A percentile compares a stretch with the other conserved stretches of the same genome.
These are phyloP conservation scores for Linnaemya tessellans DNA, from an alignment of 2,888 invertebrate genomes.

Conservation along the genomic window DNA sequence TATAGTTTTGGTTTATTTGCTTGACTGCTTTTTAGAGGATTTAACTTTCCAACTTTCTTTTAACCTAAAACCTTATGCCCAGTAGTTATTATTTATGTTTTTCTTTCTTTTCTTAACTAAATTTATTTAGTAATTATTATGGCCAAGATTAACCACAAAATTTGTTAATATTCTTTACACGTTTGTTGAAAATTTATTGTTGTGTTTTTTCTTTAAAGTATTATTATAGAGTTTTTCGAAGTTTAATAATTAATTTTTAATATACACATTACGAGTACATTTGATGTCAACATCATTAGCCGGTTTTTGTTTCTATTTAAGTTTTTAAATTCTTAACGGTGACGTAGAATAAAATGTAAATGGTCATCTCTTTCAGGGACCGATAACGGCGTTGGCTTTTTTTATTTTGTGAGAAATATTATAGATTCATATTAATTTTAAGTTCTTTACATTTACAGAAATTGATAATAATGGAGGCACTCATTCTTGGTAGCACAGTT, in stretches of 20 bases:
- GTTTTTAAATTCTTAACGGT: not conserved
- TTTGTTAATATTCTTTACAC: constrained; percentile 42
- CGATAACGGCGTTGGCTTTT: constrained; percentile 26
- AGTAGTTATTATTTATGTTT: constrained; percentile 7
- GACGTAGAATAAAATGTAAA: not conserved
- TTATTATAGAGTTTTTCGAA: constrained; percentile 16
- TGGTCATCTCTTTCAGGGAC: not conserved
- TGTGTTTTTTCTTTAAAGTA: not conserved
- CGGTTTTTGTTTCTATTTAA: not conserved
- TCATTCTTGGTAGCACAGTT: no score
- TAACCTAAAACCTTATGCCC: constrained; percentile 2
- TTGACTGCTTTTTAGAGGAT: not conserved
- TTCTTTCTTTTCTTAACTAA: constrained; percentile 5
- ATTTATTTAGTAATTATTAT: constrained; percentile 44
- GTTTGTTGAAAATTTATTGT: constrained; percentile 7
- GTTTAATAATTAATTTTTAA: constrained; percentile 56
- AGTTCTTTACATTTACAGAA: not conserved
- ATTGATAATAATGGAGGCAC: not conserved
- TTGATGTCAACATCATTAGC: constrained; percentile 39
- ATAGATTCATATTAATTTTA: constrained; percentile 10
- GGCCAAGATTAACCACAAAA: constrained; percentile 37
- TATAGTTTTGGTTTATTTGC: constrained; percentile 1
- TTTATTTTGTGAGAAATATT: constrained; percentile 21
- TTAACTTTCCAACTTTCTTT: constrained; percentile 58
- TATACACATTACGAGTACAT: constrained; percentile 40